Conservation (phyloP, 2,797 vertebrate genomes). For the Euphonia xanthogaster region DNA sequence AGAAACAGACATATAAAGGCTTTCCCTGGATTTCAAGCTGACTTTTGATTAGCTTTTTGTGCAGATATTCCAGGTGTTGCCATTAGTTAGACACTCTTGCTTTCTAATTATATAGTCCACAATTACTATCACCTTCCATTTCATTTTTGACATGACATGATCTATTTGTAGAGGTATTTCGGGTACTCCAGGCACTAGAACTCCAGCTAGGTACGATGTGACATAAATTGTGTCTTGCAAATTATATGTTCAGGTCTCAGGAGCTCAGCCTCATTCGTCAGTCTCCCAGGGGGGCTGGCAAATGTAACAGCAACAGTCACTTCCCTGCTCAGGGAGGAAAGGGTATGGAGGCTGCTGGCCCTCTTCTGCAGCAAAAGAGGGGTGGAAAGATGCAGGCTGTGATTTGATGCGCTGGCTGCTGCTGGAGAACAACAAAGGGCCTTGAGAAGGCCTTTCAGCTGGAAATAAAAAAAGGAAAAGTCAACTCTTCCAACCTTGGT, state of each 20-base stretch:
- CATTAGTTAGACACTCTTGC: slow-evolving; percentile 18
- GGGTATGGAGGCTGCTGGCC: background rate
- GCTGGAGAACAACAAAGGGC: background rate
- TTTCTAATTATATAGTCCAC: slow-evolving; percentile 53
- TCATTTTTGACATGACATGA: slow-evolving; percentile 41
- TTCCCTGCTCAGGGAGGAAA: background rate
- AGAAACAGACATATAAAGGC: background rate
- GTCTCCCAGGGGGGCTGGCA: background rate
- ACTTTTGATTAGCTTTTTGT: slow-evolving; percentile 37
- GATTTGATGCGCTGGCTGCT: background rate
- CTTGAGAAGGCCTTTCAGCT: background rate
- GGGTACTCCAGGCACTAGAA: slow-evolving; percentile 2
- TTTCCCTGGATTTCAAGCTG: slow-evolving; percentile 13
- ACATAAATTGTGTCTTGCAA: slow-evolving; percentile 45
- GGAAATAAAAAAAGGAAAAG: background rate
- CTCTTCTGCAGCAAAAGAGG: background rate
- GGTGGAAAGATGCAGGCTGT: background rate
- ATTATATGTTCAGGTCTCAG: slow-evolving; percentile 41
- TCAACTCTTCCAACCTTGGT: background rate
- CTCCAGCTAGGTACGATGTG: slow-evolving; percentile 16
- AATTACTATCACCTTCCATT: slow-evolving; percentile 58
- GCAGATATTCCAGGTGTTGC: slow-evolving; percentile 49
- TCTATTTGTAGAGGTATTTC: slow-evolving; percentile 41
- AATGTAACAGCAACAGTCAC: background rate
- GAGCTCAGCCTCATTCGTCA: background rate